Percentiles rank a stretch among this genome's conserved stretches.
These are phyloP conservation scores for Trissoscelio sp. DNA, from an alignment of 2,888 invertebrate species.

Conservation along the genomic window DNA sequence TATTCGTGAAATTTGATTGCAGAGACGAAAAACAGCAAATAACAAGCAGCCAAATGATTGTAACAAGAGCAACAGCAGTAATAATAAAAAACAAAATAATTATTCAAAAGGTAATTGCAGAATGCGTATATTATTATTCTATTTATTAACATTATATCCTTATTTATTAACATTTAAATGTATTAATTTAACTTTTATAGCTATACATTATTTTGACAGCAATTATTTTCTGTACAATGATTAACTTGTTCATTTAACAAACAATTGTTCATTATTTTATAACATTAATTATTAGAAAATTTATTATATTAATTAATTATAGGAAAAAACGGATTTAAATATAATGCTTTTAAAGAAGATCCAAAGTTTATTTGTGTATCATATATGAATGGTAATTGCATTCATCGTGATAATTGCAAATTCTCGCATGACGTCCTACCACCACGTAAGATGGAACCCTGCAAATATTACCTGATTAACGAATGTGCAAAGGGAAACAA, in stretches of 20 bases:
- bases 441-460: slow-evolving; percentile 95
- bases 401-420: slow-evolving; percentile 91
- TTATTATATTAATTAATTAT: too few relatives aligned
- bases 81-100: slow-evolving; percentile 85
- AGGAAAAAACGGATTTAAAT: slow-evolving; percentile 81
- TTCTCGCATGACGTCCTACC: slow-evolving; percentile 93
- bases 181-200: too few relatives aligned
- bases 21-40: slow-evolving; percentile 86
- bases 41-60: slow-evolving; percentile 82
- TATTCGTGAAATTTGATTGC: too few relatives aligned
- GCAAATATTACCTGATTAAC: slow-evolving; percentile 98
- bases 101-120: too few relatives aligned
- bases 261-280: too few relatives aligned
- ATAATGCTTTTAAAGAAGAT: slow-evolving; percentile 85
- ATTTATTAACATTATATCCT: too few relatives aligned
- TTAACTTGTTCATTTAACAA: too few relatives aligned
- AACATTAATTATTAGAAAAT: too few relatives aligned
- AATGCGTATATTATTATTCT: too few relatives aligned
- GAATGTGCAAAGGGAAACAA: slow-evolving; percentile 97
- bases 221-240: too few relatives aligned
- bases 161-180: too few relatives aligned
- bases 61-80: slow-evolving; percentile 87
- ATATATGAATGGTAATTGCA: slow-evolving; percentile 95
- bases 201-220: too few relatives aligned
- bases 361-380: slow-evolving; percentile 91